Percentiles rank a stretch among this genome's conserved stretches.
These are phyloP conservation scores for Nasonovia ribisnigri DNA, from an alignment of 2,888 invertebrate species.

Conservation along the genomic window DNA sequence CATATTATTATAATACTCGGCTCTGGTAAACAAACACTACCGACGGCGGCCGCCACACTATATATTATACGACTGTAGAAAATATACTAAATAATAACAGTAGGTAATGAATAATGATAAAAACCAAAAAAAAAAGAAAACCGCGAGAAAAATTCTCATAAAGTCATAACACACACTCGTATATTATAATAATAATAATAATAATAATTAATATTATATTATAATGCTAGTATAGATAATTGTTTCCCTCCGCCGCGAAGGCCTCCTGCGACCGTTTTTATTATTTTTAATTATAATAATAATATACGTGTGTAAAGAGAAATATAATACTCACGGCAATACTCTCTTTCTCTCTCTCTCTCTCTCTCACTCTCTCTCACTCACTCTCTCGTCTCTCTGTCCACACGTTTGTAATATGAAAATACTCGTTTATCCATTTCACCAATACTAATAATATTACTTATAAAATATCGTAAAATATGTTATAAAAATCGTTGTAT, in stretches of 20 bases:
- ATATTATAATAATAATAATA: neutral
- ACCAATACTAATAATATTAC: neutral
- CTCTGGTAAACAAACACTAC: slow-evolving; percentile 50
- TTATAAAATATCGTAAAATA: neutral
- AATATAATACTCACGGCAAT: neutral
- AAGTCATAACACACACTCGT: slow-evolving; percentile 14
- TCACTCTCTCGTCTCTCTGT: neutral
- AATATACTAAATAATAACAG: slow-evolving; percentile 32
- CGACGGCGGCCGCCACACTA: neutral
- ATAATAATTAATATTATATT: slow-evolving; percentile 5
- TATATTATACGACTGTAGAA: slow-evolving; percentile 16
- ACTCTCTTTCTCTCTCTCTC: neutral
- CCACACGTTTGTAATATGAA: neutral
- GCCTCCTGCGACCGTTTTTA: slow-evolving; percentile 31
- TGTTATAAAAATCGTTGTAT: slow-evolving; percentile 8
- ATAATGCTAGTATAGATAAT: slow-evolving; percentile 22
- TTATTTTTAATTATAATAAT: slow-evolving; percentile 43
- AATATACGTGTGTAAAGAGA: neutral
- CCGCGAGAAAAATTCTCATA: slow-evolving; percentile 42
- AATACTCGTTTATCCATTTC: neutral
- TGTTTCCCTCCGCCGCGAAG: slow-evolving; percentile 26
- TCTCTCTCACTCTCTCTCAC: neutral
- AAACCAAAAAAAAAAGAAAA: slow-evolving; percentile 29
- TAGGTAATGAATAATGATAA: neutral
- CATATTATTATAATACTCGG: slow-evolving; percentile 29